Evolutionary conservation across 1,140 invertebrate species (phyloP).

Genomic region (Zaprionus lachaisei): DNA sequence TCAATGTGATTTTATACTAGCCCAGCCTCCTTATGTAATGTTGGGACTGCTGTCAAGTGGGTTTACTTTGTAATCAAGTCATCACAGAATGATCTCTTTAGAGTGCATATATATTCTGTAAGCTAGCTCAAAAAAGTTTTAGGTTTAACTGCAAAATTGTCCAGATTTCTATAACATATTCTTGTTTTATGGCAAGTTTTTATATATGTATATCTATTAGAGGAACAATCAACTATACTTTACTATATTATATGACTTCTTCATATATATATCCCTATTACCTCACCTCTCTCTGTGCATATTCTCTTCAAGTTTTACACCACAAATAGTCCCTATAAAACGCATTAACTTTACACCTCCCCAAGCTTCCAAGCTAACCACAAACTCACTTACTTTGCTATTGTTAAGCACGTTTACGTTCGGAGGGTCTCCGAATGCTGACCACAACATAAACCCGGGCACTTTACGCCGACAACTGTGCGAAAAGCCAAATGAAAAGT

Average conservation of each 20-base stretch:
- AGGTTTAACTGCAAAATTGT: not conserved
- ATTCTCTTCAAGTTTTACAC: not conserved
- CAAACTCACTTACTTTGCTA: conserved; percentile 55
- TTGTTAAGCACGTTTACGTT: conserved; percentile 18
- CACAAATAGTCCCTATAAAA: conserved; percentile 12
- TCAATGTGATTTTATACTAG: not conserved
- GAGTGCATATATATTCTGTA: not conserved
- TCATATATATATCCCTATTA: not conserved
- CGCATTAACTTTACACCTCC: conserved; percentile 20
- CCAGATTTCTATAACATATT: not conserved
- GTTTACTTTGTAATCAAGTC: not conserved
- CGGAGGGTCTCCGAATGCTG: conserved; percentile 17
- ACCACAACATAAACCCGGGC: conserved; percentile 61
- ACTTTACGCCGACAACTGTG: conserved; percentile 64
- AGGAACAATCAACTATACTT: not conserved
- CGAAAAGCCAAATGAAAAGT: conserved; percentile 67
- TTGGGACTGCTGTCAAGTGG: not conserved
- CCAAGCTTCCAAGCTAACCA: conserved; percentile 19
- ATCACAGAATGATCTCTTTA: not conserved
- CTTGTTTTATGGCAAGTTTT: not conserved
- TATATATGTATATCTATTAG: not conserved
- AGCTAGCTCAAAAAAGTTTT: not conserved
- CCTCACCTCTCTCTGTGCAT: not conserved
- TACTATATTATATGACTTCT: not conserved
- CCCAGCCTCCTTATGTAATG: not conserved